A percentile compares a stretch with the other conserved stretches of the same genome.
phyloP scores from a whole-genome alignment of 2,888 invertebrate genomes.

The Monochamus alternatus region DNA sequence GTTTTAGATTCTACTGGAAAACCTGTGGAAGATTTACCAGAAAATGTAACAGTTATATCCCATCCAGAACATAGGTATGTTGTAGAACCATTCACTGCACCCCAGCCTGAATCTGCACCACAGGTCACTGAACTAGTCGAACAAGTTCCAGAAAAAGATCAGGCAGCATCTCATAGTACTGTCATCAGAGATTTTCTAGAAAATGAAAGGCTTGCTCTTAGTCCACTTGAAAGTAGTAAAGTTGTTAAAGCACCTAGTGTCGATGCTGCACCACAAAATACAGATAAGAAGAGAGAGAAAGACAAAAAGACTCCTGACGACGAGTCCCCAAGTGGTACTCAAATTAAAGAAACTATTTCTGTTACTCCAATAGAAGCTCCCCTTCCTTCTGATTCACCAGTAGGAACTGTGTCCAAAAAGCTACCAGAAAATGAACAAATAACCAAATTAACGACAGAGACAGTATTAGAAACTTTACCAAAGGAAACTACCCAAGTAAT shows the following conservation, averaged over 20 bases:
- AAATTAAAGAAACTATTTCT: conserved; percentile 51
- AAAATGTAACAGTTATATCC: conserved; percentile 47
- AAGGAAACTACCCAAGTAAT: conserved; percentile 13
- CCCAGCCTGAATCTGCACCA: conserved; percentile 60
- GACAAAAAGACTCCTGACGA: conserved; percentile 59
- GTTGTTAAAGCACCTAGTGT: conserved; percentile 64
- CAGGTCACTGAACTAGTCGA: conserved; percentile 50
- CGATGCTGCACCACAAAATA: conserved; percentile 57
- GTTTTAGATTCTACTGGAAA: conserved; percentile 58
- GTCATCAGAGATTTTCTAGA: conserved; percentile 58
- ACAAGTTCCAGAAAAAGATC: conserved; percentile 45
- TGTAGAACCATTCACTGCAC: conserved; percentile 63
- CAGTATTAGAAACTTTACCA: conserved; percentile 13
- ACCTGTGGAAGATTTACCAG: conserved; percentile 51
- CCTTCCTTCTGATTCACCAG: conserved; percentile 45
- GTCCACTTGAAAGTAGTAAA: conserved; percentile 59
- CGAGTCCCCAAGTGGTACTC: conserved; percentile 50
- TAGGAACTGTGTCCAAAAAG: conserved; percentile 26
- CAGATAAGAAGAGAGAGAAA: conserved; percentile 54
- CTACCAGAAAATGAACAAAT: conserved; percentile 23
- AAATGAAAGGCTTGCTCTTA: conserved; percentile 59
- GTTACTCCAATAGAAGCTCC: conserved; percentile 48
- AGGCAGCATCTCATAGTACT: conserved; percentile 41
- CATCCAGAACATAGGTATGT: conserved; percentile 69
- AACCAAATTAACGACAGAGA: conserved; percentile 35